Conservation (phyloP, 92 coral and sea anemone genomes). For the Bergia puertoricense region DNA sequence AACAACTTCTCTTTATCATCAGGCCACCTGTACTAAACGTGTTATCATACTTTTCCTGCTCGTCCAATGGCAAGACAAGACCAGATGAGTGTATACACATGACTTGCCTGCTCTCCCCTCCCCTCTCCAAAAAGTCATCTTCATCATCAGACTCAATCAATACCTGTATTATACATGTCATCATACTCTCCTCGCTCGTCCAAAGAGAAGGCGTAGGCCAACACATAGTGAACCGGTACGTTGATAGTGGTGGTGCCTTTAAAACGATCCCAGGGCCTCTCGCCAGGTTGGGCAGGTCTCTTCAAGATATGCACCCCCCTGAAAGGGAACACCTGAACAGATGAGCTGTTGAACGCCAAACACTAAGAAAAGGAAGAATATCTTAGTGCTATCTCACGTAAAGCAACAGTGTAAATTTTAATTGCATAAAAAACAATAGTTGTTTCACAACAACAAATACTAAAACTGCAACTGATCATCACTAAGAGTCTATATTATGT, state of each 20-base stretch:
- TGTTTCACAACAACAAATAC: not conserved
- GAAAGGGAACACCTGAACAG: not conserved
- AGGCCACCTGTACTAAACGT: conserved; percentile 43
- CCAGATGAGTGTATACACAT: conserved; percentile 18
- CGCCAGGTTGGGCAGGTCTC: conserved; percentile 79
- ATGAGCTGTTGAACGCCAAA: not conserved
- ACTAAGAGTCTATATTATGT: too few species aligned
- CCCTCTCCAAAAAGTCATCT: not conserved
- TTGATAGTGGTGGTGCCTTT: conserved; percentile 78
- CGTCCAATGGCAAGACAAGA: conserved; percentile 58
- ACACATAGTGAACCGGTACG: conserved; percentile 78
- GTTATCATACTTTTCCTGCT: conserved; percentile 78
- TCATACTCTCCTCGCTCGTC: conserved; percentile 77
- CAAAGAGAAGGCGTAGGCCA: conserved; percentile 69
- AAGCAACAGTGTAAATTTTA: too few species aligned
- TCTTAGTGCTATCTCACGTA: not conserved
- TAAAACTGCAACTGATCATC: not conserved
- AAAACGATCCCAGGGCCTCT: conserved; percentile 84
- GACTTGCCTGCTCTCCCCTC: not conserved
- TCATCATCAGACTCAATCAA: not conserved
- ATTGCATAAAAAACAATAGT: too few species aligned
- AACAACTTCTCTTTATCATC: too few species aligned
- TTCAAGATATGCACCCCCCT: conserved; percentile 89
- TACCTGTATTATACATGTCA: conserved; percentile 80
- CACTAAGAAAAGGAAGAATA: not conserved